These are phyloP conservation scores for Ailuropoda melanoleuca DNA, from an alignment of 2,113 vertebrate species.

Conservation along the genomic window DNA sequence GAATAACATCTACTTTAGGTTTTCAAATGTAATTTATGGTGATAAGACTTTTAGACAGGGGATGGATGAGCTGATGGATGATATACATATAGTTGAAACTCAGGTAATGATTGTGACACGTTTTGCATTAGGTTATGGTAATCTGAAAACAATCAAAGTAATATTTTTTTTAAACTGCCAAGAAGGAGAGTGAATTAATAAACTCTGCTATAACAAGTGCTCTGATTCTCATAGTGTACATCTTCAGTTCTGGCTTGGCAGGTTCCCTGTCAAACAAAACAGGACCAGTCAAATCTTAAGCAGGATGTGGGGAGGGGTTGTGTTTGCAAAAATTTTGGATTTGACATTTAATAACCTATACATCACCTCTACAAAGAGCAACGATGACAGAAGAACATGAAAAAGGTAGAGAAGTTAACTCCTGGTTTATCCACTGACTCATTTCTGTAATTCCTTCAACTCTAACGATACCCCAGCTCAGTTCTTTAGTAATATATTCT, in stretches of 20 bases:
- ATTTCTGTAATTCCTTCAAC: neutral
- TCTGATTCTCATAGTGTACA: neutral
- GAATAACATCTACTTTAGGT: conserved; percentile 77
- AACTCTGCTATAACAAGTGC: neutral
- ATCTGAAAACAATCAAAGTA: conserved; percentile 63
- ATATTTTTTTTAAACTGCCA: conserved; percentile 16
- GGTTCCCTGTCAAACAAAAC: neutral
- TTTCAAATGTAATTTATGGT: conserved; percentile 77
- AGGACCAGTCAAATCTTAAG: neutral
- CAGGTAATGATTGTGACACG: conserved; percentile 67
- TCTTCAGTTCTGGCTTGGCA: neutral
- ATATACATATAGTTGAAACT: conserved; percentile 53
- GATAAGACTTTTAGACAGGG: conserved; percentile 66
- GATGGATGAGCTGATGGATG: conserved; percentile 65
- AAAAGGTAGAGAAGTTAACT: neutral
- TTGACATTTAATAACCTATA: neutral
- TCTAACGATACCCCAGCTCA: neutral
- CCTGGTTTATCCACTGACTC: neutral
- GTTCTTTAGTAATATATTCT: neutral
- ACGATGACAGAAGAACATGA: neutral
- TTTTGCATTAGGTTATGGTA: conserved; percentile 67
- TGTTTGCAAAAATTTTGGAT: neutral
- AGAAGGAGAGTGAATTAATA: conserved; percentile 29
- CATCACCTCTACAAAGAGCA: neutral
- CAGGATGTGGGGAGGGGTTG: fast-evolving